Base-by-base conservation (phyloP, 2,113 vertebrate species). In the Alaudala cheleensis region DNA sequence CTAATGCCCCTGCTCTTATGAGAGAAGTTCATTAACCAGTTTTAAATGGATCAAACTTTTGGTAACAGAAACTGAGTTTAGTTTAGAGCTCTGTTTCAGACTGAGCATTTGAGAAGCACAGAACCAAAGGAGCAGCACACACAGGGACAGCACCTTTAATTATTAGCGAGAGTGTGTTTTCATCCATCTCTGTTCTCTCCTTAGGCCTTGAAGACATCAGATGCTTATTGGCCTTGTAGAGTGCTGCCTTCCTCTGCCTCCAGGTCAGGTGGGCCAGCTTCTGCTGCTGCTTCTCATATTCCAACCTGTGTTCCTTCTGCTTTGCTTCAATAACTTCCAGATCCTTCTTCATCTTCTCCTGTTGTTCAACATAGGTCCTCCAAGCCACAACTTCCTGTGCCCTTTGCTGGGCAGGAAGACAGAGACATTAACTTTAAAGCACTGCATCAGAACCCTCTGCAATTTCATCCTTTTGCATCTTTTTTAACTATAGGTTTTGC, bases 321-420 rank as follows among this genome's bases (percentile, higher is more conserved):
- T 98, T 99, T 76, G 94, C 96, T 96, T 98, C 97, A 61, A 99
- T 98, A 73, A 85, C 93, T 86, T 97, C 97, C 86, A 97, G 39
- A 29, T 99, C 98, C 83, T 97, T 97, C 90, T 98, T 95, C 72
- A 98, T 83, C 96, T 91, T 98, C 92, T 98, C 98, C 90, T 98
- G 98, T 77, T 98, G 97, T 86, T 98, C 98, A 66, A 91, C 78
- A 12, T 98, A 98, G 11, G 28, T 96, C 66, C 99, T 98, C 99
- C 99, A 99, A 33, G 98, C 97, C 93, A 99, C 91, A 95, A 99
- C 99, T 97, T 99, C 99, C 53, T 97, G 98, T 2, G 99, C 99
- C 81, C 98, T 98, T 97, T 98, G 97, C 99, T 99, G 94, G 50
- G 78, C 9, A 97, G 70, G 65, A 65, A 83, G 47, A 93, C 49